phyloP scores from a whole-genome alignment of 2,797 vertebrate species.

The Etheostoma perlongum region DNA sequence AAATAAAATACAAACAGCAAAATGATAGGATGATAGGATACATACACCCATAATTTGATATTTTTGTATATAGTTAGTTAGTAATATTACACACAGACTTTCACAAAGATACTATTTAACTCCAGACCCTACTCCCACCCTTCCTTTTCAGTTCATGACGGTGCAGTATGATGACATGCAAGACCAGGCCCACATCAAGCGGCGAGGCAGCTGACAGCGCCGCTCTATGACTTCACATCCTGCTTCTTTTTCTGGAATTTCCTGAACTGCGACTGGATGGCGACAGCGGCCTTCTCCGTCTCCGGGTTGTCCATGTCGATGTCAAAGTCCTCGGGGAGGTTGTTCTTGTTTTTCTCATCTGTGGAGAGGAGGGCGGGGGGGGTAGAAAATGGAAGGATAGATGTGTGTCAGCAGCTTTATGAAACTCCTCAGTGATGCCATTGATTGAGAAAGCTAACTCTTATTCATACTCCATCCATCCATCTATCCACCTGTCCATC shows the following conservation, averaged over 20 bases:
- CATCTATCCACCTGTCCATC: too few relatives aligned
- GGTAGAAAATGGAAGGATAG: neutral
- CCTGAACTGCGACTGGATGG: constrained; percentile 98
- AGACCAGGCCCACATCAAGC: constrained; percentile 60
- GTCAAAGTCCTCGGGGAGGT: constrained; percentile 90
- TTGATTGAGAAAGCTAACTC: neutral
- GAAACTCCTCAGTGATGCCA: too few relatives aligned
- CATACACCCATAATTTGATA: constrained; percentile 36
- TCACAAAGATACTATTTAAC: constrained; percentile 56
- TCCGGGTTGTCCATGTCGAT: constrained; percentile 95
- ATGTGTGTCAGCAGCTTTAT: neutral
- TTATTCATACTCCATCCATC: neutral
- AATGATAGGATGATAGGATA: constrained; percentile 39
- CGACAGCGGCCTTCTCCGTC: constrained; percentile 93
- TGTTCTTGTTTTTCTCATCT: constrained; percentile 90
- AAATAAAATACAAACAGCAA: constrained; percentile 40
- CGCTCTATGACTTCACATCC: constrained; percentile 89
- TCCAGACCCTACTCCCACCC: constrained; percentile 18
- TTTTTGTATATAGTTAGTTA: constrained; percentile 49
- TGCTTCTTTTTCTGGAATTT: constrained; percentile 98
- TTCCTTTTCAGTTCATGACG: constrained; percentile 68
- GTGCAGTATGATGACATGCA: constrained; percentile 83
- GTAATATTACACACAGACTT: constrained; percentile 60
- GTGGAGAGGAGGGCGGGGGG: constrained; percentile 3
- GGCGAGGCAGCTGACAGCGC: constrained; percentile 56